phyloP scores from a whole-genome alignment of 2,888 invertebrate species.

The Sialis fuliginosa region DNA sequence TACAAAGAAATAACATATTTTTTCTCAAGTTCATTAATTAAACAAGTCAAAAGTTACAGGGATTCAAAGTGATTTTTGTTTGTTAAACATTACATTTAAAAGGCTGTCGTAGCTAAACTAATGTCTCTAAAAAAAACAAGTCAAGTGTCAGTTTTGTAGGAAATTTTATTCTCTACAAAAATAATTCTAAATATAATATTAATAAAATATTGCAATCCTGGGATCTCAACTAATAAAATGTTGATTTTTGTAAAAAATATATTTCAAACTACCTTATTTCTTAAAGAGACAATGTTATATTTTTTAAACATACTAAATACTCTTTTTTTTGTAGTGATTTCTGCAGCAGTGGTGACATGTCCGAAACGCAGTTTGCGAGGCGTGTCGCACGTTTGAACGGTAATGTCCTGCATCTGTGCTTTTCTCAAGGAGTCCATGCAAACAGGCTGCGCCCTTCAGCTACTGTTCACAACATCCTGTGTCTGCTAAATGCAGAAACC shows the following conservation, averaged over 20 bases:
- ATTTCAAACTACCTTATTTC: background rate
- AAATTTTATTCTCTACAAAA: too few relatives aligned
- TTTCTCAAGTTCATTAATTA: background rate
- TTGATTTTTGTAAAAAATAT: too few relatives aligned
- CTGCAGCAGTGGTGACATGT: constrained; percentile 45
- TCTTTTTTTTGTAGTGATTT: constrained; percentile 49
- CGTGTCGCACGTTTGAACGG: constrained; percentile 63
- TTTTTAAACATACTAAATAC: constrained; percentile 6
- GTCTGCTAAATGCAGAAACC: constrained; percentile 43
- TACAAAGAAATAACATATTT: background rate
- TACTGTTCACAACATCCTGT: constrained; percentile 53
- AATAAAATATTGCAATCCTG: too few relatives aligned
- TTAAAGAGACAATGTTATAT: background rate
- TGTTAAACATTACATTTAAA: too few relatives aligned
- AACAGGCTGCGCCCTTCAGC: constrained; percentile 43
- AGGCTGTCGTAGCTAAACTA: too few relatives aligned
- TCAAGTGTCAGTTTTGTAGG: too few relatives aligned
- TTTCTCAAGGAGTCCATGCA: constrained; percentile 53
- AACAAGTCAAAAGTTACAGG: too few relatives aligned
- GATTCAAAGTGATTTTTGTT: too few relatives aligned
- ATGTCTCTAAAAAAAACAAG: too few relatives aligned
- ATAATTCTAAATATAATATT: too few relatives aligned
- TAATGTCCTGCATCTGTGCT: constrained; percentile 62
- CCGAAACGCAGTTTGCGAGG: constrained; percentile 51
- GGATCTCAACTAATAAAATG: too few relatives aligned